Percentiles rank a stretch among this genome's conserved stretches.
Conservation (phyloP, 2,797 vertebrate genomes). For the Alosa sapidissima region DNA sequence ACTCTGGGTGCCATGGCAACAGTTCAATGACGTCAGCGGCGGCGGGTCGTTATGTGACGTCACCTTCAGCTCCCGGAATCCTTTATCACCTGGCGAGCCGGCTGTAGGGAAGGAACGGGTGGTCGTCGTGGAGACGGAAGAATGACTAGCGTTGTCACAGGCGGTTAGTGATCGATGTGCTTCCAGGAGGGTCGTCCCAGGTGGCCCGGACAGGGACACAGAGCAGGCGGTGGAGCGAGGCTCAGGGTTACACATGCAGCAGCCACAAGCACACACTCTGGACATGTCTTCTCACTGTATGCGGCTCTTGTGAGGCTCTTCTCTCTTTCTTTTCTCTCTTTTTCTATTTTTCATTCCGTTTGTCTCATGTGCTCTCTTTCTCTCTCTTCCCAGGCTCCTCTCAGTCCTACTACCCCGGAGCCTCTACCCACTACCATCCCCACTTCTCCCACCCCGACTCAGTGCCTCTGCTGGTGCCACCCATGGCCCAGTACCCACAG, state of each 20-base stretch:
- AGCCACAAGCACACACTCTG: neutral
- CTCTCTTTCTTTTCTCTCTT: neutral
- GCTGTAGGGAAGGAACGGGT: neutral
- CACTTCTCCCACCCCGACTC: slow-evolving; percentile 47
- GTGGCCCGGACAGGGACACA: neutral
- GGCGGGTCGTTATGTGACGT: neutral
- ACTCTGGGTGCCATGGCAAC: neutral
- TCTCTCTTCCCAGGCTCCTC: slow-evolving; percentile 42
- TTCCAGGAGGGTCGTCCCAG: neutral
- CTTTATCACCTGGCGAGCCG: neutral
- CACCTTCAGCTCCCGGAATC: neutral
- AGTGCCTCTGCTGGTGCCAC: slow-evolving; percentile 38
- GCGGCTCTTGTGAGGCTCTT: neutral
- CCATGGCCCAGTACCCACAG: slow-evolving; percentile 39
- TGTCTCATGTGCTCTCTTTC: neutral
- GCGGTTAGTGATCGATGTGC: neutral
- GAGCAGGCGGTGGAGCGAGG: neutral
- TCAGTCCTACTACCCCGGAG: slow-evolving; percentile 41
- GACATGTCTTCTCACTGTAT: neutral
- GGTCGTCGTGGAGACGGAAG: slow-evolving; percentile 1
- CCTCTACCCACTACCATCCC: slow-evolving; percentile 38
- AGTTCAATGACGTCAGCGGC: neutral
- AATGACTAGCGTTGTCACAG: neutral
- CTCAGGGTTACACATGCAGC: neutral
- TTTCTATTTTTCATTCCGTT: slow-evolving; percentile 24